phyloP scores from a whole-genome alignment of 2,888 invertebrate genomes.

The Tyria jacobaeae region DNA sequence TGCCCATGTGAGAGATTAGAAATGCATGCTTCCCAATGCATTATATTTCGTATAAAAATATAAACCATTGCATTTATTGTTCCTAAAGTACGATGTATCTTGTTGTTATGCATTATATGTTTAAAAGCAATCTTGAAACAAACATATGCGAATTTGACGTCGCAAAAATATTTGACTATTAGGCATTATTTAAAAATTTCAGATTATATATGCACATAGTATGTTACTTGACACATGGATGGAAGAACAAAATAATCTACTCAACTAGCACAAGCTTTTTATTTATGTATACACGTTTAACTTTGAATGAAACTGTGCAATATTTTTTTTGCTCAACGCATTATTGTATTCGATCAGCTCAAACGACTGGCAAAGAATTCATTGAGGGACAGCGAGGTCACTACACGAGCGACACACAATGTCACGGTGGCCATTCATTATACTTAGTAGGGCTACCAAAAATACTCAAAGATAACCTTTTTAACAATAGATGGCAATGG shows the following conservation, averaged over 20 bases:
- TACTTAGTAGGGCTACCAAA: slow-evolving; percentile 17
- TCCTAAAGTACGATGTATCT: too few species aligned
- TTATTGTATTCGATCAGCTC: slow-evolving; percentile 26
- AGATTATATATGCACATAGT: too few species aligned
- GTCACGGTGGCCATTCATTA: slow-evolving; percentile 69
- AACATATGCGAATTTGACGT: too few species aligned
- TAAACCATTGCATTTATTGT: too few species aligned
- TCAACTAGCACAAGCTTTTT: background rate
- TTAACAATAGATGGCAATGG: slow-evolving; percentile 2
- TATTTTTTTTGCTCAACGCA: slow-evolving; percentile 15
- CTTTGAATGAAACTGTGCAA: slow-evolving; percentile 8
- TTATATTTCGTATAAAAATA: too few species aligned
- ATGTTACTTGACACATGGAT: background rate
- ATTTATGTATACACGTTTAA: background rate
- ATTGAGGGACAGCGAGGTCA: slow-evolving; percentile 42
- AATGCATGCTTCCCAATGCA: too few species aligned
- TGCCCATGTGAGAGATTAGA: too few species aligned
- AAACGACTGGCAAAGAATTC: slow-evolving; percentile 37
- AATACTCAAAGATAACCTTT: slow-evolving; percentile 3
- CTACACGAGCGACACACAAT: slow-evolving; percentile 57
- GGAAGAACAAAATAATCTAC: background rate
- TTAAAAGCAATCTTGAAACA: too few species aligned
- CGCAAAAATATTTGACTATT: too few species aligned
- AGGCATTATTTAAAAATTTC: too few species aligned
- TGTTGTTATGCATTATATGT: too few species aligned